These are phyloP conservation scores for Centroberyx gerrardi DNA, from an alignment of 2,797 vertebrate species.

Conservation along the genomic window DNA sequence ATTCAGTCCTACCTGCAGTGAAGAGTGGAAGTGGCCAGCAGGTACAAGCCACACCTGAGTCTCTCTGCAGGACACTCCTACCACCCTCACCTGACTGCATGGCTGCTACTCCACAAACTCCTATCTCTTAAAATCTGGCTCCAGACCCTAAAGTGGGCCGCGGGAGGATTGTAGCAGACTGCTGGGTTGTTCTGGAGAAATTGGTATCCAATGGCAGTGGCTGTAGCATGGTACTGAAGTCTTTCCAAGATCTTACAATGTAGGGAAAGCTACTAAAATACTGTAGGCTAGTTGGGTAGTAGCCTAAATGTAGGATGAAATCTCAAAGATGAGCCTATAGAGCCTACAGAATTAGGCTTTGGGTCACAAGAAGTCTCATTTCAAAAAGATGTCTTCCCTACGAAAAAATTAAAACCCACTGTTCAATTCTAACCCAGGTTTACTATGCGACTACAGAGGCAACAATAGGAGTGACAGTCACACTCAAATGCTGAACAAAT, in stretches of 20 bases:
- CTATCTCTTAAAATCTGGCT: conserved; percentile 23
- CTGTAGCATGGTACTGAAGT: neutral
- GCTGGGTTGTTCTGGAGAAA: conserved; percentile 20
- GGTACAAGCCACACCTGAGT: conserved; percentile 53
- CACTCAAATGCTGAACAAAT: neutral
- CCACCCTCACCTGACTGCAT: conserved; percentile 24
- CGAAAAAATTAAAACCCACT: neutral
- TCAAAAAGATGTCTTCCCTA: neutral
- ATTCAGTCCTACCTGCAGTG: conserved; percentile 58
- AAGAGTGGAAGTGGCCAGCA: conserved; percentile 59
- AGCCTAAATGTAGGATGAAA: neutral
- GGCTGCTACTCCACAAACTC: conserved; percentile 18
- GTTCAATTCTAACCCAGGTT: conserved; percentile 7
- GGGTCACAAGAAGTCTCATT: neutral
- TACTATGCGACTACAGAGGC: neutral
- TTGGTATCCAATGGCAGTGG: neutral
- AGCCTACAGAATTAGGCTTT: neutral
- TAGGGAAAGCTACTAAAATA: neutral
- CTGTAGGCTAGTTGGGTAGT: neutral
- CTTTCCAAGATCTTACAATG: neutral
- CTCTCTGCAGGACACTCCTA: conserved; percentile 35
- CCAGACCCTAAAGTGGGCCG: neutral
- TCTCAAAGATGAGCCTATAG: neutral
- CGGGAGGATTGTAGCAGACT: neutral
- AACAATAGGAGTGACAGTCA: conserved; percentile 13